These are phyloP conservation scores for Ctenopoma multispine DNA, from an alignment of 2,797 vertebrate species.

Conservation along the genomic window DNA sequence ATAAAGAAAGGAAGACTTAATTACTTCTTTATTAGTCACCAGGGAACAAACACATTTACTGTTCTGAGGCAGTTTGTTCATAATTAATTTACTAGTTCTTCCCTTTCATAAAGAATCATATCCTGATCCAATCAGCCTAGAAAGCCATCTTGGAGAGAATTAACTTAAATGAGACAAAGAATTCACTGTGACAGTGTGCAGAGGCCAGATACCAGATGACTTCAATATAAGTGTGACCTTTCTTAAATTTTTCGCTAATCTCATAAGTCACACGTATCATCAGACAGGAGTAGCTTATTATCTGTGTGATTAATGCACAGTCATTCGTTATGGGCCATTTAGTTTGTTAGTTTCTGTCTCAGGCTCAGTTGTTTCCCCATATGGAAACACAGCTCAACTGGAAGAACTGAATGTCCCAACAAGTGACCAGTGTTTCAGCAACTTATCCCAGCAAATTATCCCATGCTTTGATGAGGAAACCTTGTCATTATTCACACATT, in stretches of 20 bases:
- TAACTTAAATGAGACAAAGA: conserved; percentile 37
- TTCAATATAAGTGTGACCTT: conserved; percentile 33
- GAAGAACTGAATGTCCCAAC: background rate
- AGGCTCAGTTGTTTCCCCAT: conserved; percentile 5
- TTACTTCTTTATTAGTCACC: conserved; percentile 13
- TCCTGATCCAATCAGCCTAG: conserved; percentile 11
- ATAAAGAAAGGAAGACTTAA: conserved; percentile 13
- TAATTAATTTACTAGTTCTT: conserved; percentile 10
- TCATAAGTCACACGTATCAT: conserved; percentile 33
- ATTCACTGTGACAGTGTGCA: conserved; percentile 21
- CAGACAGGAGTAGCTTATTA: conserved; percentile 35
- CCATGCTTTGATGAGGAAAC: background rate
- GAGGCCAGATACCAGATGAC: conserved; percentile 42
- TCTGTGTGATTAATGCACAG: conserved; percentile 40
- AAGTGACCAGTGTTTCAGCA: background rate
- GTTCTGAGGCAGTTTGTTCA: background rate
- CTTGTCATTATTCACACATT: background rate
- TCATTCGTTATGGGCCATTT: conserved; percentile 26
- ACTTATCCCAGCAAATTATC: too few relatives aligned
- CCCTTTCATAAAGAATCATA: background rate
- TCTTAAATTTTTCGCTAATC: conserved; percentile 50
- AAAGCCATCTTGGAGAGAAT: conserved; percentile 7
- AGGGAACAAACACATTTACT: background rate
- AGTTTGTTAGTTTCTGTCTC: conserved; percentile 19
- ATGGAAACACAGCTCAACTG: background rate